Evolutionary conservation across 2,888 invertebrate genomes (phyloP), one percentile per base, ranked within the genome.

Genomic region (Drosophila multiciliata): DNA sequence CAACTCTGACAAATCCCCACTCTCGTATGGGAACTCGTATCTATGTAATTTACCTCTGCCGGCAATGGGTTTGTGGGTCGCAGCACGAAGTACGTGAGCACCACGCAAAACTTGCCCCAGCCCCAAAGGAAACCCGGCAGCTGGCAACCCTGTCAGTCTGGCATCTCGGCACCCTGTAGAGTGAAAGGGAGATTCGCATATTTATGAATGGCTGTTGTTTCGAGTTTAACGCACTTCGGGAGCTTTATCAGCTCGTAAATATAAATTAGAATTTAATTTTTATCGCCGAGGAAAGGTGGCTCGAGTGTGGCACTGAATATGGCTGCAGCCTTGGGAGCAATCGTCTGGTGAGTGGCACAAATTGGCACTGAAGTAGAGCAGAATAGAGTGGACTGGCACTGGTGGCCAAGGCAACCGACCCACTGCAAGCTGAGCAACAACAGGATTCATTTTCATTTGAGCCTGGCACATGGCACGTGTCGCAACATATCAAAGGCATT

Each of bases 181-280:
- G 50, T 49, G 55, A 64, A 35, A n/a, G 26, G 63, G 42, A 66
- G 64, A 71, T 61, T 54, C 62, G 68, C 74, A 86, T 79, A 88
- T 88, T 89, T 89, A 87, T 83, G 79, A 86, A 88, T 83, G 78
- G 72, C 74, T 89, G 74, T 75, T 87, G 78, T 83, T 82, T 76
- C 78, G 82, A 85, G 85, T 80, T 79, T 78, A 80, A 85, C 87
- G 77, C 87, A 83, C 85, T 76, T 61, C 75, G 69, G 87, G 72
- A 81, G 83, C 73, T 89, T 87, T 87, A 87, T 90, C 90, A 88
- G 89, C 82, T 90, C 87, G 87, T 87, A 87, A 87, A 87, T 87
- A 89, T 87, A 89, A 87, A 87, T 87, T 89, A 89, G 90, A 87
- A 86, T 87, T 86, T 88, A 88, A 89, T 87, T 87, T 87, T 87